These are phyloP conservation scores for Triplophysa tibetana DNA, from an alignment of 2,113 vertebrate genomes.

Conservation along the genomic window DNA sequence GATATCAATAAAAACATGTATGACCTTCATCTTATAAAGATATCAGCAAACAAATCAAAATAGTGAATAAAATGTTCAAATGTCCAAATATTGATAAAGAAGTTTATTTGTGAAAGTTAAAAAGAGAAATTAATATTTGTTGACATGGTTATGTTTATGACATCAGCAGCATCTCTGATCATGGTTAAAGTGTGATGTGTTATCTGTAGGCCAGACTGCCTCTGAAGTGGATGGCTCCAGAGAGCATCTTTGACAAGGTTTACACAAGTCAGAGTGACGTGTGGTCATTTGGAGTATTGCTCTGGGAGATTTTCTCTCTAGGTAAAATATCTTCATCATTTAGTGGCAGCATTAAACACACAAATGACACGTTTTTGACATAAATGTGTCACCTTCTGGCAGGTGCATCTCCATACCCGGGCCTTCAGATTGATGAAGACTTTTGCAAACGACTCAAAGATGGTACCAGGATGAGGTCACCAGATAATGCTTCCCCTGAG, in stretches of 20 bases:
- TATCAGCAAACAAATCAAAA: not conserved
- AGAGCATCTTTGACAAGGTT: conserved; percentile 98
- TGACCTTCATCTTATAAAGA: not conserved
- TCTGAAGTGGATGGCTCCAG: conserved; percentile 98
- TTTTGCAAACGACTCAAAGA: conserved; percentile 94
- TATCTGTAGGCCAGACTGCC: conserved; percentile 89
- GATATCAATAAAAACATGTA: not conserved
- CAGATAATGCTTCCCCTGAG: conserved; percentile 91
- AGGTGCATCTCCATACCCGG: conserved; percentile 96
- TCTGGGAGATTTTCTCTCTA: conserved; percentile 98
- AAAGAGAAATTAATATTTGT: too few species aligned
- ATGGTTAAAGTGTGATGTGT: conserved; percentile 11
- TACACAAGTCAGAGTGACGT: conserved; percentile 98
- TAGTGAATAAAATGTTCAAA: not conserved
- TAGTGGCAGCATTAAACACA: not conserved
- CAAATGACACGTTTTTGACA: not conserved
- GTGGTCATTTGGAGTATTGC: conserved; percentile 97
- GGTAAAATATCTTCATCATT: conserved; percentile 72
- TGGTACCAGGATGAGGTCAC: conserved; percentile 91
- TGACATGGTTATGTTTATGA: too few species aligned
- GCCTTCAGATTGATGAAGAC: conserved; percentile 96
- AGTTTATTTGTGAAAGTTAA: not conserved
- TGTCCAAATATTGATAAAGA: not conserved
- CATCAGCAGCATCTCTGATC: not conserved
- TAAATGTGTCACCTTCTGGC: conserved; percentile 13